phyloP scores from a whole-genome alignment of 1,140 invertebrate species.

The Aricia agestis region DNA sequence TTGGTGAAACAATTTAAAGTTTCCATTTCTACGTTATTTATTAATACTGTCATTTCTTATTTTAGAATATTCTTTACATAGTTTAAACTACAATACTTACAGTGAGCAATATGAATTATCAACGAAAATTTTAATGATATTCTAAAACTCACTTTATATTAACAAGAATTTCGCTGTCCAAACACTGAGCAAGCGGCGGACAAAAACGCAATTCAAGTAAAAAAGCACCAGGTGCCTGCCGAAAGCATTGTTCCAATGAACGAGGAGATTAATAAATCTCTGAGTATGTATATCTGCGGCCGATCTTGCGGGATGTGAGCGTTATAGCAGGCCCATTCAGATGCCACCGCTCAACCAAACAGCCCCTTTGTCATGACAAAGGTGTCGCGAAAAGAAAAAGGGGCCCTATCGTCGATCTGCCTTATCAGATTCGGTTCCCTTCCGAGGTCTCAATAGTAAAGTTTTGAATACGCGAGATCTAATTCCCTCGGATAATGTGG shows the following conservation, averaged over 20 bases:
- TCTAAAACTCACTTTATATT: not conserved
- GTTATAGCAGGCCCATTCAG: constrained; percentile 71
- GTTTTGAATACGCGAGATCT: constrained; percentile 64
- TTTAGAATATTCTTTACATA: no score
- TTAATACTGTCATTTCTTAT: no score
- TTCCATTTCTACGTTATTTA: no score
- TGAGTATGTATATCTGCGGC: constrained; percentile 65
- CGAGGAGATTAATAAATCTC: constrained; percentile 73
- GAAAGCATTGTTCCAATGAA: constrained; percentile 69
- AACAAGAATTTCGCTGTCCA: not conserved
- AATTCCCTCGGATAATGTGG: constrained; percentile 58
- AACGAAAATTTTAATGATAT: no score
- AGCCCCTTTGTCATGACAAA: constrained; percentile 74
- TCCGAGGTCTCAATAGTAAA: constrained; percentile 66
- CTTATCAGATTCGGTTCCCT: constrained; percentile 74
- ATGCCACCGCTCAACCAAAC: constrained; percentile 69
- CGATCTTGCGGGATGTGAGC: constrained; percentile 69
- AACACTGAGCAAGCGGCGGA: constrained; percentile 23
- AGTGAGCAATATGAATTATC: no score
- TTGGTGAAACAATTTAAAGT: not conserved
- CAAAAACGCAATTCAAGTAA: constrained; percentile 65
- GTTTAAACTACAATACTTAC: no score
- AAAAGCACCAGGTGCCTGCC: constrained; percentile 70
- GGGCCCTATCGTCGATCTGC: constrained; percentile 69
- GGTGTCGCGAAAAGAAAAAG: constrained; percentile 74